Percentiles rank a stretch among this genome's conserved stretches.
Conservation (phyloP, 1,140 invertebrate species). For the Phthorimaea operculella region DNA sequence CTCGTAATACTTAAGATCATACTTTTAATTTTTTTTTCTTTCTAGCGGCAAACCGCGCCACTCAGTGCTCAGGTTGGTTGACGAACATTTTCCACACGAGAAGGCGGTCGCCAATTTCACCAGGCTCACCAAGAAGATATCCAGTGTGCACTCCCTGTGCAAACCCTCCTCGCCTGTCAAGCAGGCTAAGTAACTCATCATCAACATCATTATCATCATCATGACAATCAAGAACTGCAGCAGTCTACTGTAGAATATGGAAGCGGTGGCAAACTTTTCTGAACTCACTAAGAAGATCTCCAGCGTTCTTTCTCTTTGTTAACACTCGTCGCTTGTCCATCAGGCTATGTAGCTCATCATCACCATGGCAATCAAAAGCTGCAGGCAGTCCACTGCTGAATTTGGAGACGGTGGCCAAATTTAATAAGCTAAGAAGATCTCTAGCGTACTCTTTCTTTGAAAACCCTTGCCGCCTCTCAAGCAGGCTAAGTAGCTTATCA, state of each 20-base stretch:
- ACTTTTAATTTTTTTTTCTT: too few species aligned
- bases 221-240: too few species aligned
- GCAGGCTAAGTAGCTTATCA: not conserved
- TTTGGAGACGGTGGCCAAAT: conserved; percentile 48
- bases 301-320: not conserved
- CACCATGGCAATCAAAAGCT: too few species aligned
- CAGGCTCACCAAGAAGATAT: conserved; percentile 50
- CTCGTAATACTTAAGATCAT: too few species aligned
- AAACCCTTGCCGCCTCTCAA: conserved; percentile 9
- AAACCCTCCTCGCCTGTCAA: conserved; percentile 22
- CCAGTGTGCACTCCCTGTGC: conserved; percentile 31
- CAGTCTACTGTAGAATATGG: not conserved
- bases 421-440: conserved; percentile 54
- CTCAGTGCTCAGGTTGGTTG: conserved; percentile 43
- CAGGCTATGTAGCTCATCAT: not conserved
- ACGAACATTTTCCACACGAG: conserved; percentile 43
- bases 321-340: not conserved
- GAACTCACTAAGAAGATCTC: not conserved
- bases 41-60: conserved; percentile 35
- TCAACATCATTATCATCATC: not conserved
- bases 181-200: not conserved
- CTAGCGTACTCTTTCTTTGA: conserved; percentile 37
- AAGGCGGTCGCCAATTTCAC: conserved; percentile 53
- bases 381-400: conserved; percentile 36
- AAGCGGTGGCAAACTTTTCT: not conserved